Evolutionary conservation across 35 echinoderm and acorn worm species (phyloP).

Genomic region (Apostichopus parvimensis): DNA sequence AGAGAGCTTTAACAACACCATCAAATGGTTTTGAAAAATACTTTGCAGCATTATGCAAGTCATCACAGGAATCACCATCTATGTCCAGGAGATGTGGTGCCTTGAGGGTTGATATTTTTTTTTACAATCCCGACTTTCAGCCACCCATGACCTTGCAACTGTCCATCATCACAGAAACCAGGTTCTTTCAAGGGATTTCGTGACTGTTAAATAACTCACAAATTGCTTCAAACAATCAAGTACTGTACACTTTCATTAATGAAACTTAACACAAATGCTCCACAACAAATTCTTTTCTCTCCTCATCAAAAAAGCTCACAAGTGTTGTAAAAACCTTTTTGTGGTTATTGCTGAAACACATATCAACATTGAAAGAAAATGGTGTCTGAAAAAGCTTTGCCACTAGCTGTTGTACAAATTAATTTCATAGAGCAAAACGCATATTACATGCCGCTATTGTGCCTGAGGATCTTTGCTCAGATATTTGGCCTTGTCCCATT

Average conservation of each 20-base stretch:
- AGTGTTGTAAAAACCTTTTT: too few relatives aligned
- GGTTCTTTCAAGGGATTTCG: constrained; percentile 59
- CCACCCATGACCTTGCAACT: constrained; percentile 66
- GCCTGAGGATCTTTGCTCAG: constrained; percentile 1
- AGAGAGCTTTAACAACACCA: constrained; percentile 20
- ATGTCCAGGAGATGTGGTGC: constrained; percentile 70
- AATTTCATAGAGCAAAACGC: not conserved
- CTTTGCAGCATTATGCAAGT: constrained; percentile 69
- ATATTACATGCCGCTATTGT: not conserved
- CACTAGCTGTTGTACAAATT: not conserved
- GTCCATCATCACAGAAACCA: constrained; percentile 59
- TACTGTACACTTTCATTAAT: constrained; percentile 14
- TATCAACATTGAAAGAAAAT: too few relatives aligned
- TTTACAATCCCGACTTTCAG: constrained; percentile 51
- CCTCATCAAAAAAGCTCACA: too few relatives aligned
- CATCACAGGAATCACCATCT: constrained; percentile 77
- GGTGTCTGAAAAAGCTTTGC: not conserved
- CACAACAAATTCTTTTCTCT: too few relatives aligned
- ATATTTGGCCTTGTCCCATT: not conserved
- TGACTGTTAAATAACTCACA: constrained; percentile 7
- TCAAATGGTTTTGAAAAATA: constrained; percentile 47
- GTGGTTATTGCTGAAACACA: too few relatives aligned
- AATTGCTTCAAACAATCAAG: constrained; percentile 36
- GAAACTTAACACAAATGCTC: too few relatives aligned
- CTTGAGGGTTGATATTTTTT: not conserved